A percentile compares a stretch with the other conserved stretches of the same genome.
phyloP scores from a whole-genome alignment of 2,888 invertebrate species.

The Miltochrista miniata region DNA sequence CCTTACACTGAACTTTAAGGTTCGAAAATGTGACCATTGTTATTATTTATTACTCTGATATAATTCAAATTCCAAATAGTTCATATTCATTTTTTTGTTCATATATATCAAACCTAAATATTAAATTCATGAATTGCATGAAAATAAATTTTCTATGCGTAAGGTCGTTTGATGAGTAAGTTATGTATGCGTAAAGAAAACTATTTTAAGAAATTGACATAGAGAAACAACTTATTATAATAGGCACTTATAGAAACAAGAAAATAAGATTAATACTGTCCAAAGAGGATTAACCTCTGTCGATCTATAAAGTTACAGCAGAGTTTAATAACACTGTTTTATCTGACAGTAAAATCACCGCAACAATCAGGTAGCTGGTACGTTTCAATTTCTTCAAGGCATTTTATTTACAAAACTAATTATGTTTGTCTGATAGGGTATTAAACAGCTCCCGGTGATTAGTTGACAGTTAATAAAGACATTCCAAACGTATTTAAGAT shows the following conservation, averaged over 20 bases:
- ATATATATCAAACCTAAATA: too few species aligned
- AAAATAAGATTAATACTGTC: not conserved
- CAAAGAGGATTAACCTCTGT: slow-evolving; percentile 31
- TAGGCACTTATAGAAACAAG: not conserved
- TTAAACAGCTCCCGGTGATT: slow-evolving; percentile 77
- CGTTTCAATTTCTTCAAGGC: slow-evolving; percentile 81
- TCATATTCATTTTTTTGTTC: too few species aligned
- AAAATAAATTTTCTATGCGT: too few species aligned
- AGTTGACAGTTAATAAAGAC: slow-evolving; percentile 82
- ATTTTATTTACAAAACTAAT: slow-evolving; percentile 84
- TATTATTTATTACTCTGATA: too few species aligned
- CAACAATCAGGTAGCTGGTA: slow-evolving; percentile 74
- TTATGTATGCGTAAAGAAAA: too few species aligned
- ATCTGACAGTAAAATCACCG: slow-evolving; percentile 63
- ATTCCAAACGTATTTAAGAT: slow-evolving; percentile 74
- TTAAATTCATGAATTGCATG: too few species aligned
- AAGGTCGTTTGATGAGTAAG: too few species aligned
- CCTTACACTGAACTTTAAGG: slow-evolving; percentile 5
- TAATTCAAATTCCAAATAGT: too few species aligned
- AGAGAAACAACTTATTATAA: too few species aligned
- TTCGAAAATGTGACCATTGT: too few species aligned
- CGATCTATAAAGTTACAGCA: slow-evolving; percentile 27
- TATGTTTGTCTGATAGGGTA: slow-evolving; percentile 81
- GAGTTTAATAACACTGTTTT: slow-evolving; percentile 43
- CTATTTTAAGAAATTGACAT: too few species aligned